Evolutionary conservation across 2,113 vertebrate genomes (phyloP).

Genomic region (Brachypodius melanocephalos): DNA sequence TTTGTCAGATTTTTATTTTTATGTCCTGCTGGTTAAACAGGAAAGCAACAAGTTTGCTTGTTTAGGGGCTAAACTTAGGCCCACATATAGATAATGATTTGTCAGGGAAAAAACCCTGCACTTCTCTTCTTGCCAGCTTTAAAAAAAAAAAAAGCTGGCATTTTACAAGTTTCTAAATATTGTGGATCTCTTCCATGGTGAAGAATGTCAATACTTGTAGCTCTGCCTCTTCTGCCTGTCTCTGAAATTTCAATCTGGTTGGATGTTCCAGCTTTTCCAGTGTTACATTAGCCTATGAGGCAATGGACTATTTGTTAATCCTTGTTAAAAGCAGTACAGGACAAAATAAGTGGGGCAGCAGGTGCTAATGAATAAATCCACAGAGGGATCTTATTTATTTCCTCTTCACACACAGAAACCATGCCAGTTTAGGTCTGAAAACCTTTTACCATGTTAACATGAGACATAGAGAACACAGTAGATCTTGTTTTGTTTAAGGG

Average conservation of each 20-base stretch:
- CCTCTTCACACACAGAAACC: neutral
- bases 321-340: neutral
- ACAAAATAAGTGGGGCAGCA: neutral
- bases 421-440: neutral
- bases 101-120: neutral
- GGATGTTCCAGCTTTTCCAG: neutral
- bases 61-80: neutral
- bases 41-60: neutral
- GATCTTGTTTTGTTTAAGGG: neutral
- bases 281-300: neutral
- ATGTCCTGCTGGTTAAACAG: neutral
- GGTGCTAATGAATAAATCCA: neutral
- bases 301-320: neutral
- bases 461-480: neutral
- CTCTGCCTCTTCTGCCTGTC: neutral
- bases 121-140: neutral
- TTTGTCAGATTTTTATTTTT: neutral
- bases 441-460: neutral
- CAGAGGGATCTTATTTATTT: neutral
- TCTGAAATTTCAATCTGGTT: neutral
- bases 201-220: neutral
- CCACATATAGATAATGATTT: neutral
- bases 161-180: neutral
- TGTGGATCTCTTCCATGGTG: neutral
- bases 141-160: neutral